Evolutionary conservation across 2,113 vertebrate species (phyloP), one percentile per base, ranked within the genome.

Genomic region (Nannobrachium achirus): DNA sequence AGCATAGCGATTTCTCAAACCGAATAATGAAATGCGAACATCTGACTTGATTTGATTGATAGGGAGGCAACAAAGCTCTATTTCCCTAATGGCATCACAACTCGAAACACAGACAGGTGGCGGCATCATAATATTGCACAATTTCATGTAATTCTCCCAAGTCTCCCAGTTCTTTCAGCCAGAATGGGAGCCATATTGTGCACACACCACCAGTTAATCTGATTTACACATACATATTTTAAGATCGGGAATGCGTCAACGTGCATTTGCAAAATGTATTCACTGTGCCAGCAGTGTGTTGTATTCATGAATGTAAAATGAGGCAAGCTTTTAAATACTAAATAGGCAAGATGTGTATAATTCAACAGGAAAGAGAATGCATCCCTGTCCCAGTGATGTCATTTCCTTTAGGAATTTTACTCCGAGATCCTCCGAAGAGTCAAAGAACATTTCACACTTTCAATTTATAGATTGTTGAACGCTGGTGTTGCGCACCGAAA

Each of bases 271-370:
- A 53, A 56, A 62, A 57, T 70, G 52, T 70, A 68, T 71, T 84
- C 79, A 66, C 61, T 48, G 75, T 81, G 63, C 78, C 82, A 85
- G 78, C 79, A 80, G 78, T n/a, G 56, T 62, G 80, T 59, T 58
- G 71, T 68, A 66, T 72, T 81, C 71, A 68, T 80, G 78, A 79
- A 83, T 81, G 75, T 18, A 71, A 83, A 80, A 84, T 75, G 64
- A 78, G 71, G 51, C 55, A 49, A 68, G 82, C 64, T 79, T 80
- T 87, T 75, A 87, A 82, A 86, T 60, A 66, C 68, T 68, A 44
- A 88, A 79, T 65, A 77, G 79, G 60, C 73, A 60, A 78, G 76
- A 56, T 69, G 72, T 56, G 51, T 69, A 82, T 82, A 82, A 85
- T 81, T 83, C 68, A 85, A 76, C 75, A 74, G 77, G 77, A 80